Conservation (phyloP, 2,113 vertebrate species). For the Rallus limicola region DNA sequence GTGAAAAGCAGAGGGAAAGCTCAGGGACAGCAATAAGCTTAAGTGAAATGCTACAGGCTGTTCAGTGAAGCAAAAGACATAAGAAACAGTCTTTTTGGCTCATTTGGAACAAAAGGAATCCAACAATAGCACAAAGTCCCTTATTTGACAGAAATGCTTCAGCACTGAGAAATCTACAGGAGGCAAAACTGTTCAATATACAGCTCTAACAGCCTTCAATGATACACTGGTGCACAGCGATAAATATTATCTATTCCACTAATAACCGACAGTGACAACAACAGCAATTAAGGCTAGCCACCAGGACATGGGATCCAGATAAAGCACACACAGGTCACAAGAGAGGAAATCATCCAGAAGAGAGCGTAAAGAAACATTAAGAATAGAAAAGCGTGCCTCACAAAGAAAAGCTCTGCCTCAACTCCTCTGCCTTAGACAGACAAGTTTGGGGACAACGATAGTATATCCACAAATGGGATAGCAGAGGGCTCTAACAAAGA, state of each 20-base stretch:
- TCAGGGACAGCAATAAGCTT: background rate
- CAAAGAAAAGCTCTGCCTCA: background rate
- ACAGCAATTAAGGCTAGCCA: background rate
- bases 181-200: background rate
- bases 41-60: background rate
- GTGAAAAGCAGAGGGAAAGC: background rate
- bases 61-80: background rate
- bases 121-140: background rate
- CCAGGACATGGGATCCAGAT: background rate
- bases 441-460: background rate
- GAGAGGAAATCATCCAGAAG: background rate
- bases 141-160: background rate
- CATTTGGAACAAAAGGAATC: conserved; percentile 8
- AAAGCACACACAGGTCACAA: background rate
- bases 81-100: background rate
- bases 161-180: background rate
- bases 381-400: background rate
- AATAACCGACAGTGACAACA: background rate
- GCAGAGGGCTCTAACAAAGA: background rate
- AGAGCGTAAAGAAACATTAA: background rate
- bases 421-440: background rate
- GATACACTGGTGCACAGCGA: background rate
- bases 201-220: background rate
- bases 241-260: background rate
- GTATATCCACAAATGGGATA: background rate